Evolutionary conservation across 2,113 vertebrate species (phyloP), one percentile per base, ranked within the genome.

Genomic region (Coryphaenoides rupestris): DNA sequence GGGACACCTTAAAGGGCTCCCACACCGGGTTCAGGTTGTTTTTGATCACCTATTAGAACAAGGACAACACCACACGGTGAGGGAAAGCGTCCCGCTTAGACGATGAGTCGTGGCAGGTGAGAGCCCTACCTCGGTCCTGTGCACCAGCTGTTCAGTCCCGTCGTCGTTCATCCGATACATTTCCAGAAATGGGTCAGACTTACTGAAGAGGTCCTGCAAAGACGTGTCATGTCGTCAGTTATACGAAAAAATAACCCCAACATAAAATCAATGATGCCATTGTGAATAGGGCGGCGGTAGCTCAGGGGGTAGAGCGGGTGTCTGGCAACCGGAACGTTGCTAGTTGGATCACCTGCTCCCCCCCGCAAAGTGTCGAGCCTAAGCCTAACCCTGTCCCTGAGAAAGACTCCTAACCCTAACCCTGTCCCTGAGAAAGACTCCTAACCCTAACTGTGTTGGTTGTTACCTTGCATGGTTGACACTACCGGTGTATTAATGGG

Each of bases 171-270:
- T 77, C 61, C 93, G 91, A 74, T 93, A 97, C 50, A 97, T 93
- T 88, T 98, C 96, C 89, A 98, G 85, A 85, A 98, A 98, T 12
- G 95, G 96, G 70, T 98, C 96, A 0, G 96, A 96, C 86, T 98
- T 96, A 82, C 96, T 98, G 90, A 98, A 98, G 75, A 98, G 91
- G 74, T 98, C 96, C 96, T 98, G 85, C 21, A 60, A 59, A 65
- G 66, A 53, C 7, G 66, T 24, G 69, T 50, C 15, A 50, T 50
- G 16, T n/a, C 15, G 24, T 33, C 22, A 47, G 26, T 58, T 7
- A 13, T 2, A 67, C 45, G 2, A 72, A 70, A 40, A 7, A 40
- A 40, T 12, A 40, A n/a, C n/a, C n/a, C 33, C 4, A 40, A 2
- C 33, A 40, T 40, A 12, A 40, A 40, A 40, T 40, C 33, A 40